Percentiles rank a stretch among this genome's conserved stretches.
phyloP scores from a whole-genome alignment of 2,888 invertebrate genomes.

The Ptycholaimellus sp. region DNA sequence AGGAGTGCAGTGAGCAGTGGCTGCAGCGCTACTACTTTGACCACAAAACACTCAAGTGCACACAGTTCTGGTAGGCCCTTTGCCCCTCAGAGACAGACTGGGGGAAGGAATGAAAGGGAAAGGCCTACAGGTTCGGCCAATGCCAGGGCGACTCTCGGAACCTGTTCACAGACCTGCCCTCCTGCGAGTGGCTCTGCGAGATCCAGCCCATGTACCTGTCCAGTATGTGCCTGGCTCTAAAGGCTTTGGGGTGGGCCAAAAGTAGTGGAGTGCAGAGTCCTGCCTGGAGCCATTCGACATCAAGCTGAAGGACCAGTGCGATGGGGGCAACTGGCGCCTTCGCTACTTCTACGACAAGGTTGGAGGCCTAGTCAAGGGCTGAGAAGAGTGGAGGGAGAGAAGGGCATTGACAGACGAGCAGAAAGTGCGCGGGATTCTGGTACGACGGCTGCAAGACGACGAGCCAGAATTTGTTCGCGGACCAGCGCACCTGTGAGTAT shows the following conservation, averaged over 20 bases:
- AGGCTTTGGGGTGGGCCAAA: no score
- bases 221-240: no score
- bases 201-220: conserved; percentile 18
- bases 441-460: conserved; percentile 17
- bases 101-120: neutral
- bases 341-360: conserved; percentile 18
- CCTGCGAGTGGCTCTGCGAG: conserved; percentile 23
- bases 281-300: conserved; percentile 21
- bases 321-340: conserved; percentile 20
- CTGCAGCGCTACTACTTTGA: conserved; percentile 22
- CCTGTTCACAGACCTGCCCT: conserved; percentile 19
- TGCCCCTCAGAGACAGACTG: neutral
- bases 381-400: no score
- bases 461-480: conserved; percentile 17
- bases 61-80: conserved; percentile 11
- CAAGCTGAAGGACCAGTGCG: conserved; percentile 19
- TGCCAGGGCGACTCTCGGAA: conserved; percentile 11
- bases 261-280: no score
- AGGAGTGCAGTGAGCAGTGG: conserved; percentile 21
- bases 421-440: conserved; percentile 18
- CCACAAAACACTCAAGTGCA: conserved; percentile 16
- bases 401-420: conserved; percentile 5
- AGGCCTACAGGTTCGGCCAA: conserved; percentile 10
- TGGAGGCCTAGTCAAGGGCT: no score
- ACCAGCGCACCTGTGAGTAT: neutral